A percentile compares a stretch with the other conserved stretches of the same genome.
Evolutionary conservation across 2,888 invertebrate species (phyloP).

Genomic region (Cheilosia urbana): DNA sequence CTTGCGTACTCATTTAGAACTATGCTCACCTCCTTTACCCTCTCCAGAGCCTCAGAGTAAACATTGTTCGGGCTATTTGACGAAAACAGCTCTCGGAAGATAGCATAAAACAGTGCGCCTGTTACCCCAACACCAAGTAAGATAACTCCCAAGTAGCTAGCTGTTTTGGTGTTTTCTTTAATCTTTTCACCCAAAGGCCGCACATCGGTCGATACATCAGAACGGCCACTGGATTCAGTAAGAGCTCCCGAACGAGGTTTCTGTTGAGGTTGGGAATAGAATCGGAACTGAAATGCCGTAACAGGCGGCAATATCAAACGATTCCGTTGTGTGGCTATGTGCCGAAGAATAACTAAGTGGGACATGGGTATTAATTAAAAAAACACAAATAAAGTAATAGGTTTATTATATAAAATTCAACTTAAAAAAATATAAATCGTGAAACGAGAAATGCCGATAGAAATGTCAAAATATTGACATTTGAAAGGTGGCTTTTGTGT

Average conservation of each 20-base stretch:
- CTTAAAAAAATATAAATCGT: conserved; percentile 12
- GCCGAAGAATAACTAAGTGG: conserved; percentile 50
- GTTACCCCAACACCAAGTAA: conserved; percentile 92
- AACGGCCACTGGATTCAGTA: conserved; percentile 52
- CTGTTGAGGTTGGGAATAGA: conserved; percentile 47
- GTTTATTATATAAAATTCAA: conserved; percentile 64
- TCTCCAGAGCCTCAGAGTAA: conserved; percentile 91
- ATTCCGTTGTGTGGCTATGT: conserved; percentile 22
- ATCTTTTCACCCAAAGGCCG: conserved; percentile 90
- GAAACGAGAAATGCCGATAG: conserved; percentile 35
- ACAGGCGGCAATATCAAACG: conserved; percentile 13
- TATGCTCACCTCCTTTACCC: conserved; percentile 87
- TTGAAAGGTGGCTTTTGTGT: background rate
- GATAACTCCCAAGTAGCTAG: conserved; percentile 92
- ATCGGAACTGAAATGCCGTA: conserved; percentile 26
- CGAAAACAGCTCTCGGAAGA: conserved; percentile 94
- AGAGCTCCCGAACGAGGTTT: conserved; percentile 48
- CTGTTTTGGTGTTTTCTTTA: conserved; percentile 95
- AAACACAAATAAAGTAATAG: conserved; percentile 37
- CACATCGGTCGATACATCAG: conserved; percentile 84
- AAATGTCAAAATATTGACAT: conserved; percentile 42
- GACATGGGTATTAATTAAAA: conserved; percentile 40
- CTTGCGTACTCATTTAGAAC: background rate
- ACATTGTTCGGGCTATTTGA: conserved; percentile 93
- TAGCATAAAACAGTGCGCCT: conserved; percentile 91